Conservation (phyloP, 2,797 vertebrate genomes). For the Carduelis carduelis region DNA sequence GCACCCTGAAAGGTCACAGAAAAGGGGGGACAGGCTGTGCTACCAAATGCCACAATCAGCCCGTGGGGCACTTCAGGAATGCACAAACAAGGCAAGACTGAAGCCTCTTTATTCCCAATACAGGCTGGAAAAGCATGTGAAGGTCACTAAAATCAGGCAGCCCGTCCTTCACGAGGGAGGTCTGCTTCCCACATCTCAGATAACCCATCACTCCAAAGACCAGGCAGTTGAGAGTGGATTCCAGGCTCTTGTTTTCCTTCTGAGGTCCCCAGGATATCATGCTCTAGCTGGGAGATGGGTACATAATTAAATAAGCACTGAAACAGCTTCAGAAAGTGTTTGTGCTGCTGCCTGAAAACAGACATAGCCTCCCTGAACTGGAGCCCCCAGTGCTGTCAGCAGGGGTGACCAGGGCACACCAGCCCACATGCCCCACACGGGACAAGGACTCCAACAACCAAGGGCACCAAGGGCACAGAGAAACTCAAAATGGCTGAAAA, state of each 20-base stretch:
- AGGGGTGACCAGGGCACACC: not conserved
- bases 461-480: not conserved
- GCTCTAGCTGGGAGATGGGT: not conserved
- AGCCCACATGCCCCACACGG: not conserved
- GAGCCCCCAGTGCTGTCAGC: not conserved
- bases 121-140: not conserved
- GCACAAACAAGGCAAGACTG: constrained; percentile 12
- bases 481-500: not conserved
- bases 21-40: not conserved
- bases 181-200: not conserved
- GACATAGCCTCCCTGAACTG: not conserved
- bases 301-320: not conserved
- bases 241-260: not conserved
- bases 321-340: not conserved
- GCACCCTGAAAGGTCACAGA: not conserved
- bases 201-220: not conserved
- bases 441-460: not conserved
- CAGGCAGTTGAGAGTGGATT: not conserved
- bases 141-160: not conserved
- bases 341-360: not conserved
- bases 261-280: not conserved
- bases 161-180: not conserved
- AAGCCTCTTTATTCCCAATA: not conserved
- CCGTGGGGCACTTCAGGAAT: not conserved
- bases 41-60: not conserved